A percentile compares a stretch with the other conserved stretches of the same genome.
Conservation (phyloP, 2,888 invertebrate genomes). For the Amphipyra berbera region DNA sequence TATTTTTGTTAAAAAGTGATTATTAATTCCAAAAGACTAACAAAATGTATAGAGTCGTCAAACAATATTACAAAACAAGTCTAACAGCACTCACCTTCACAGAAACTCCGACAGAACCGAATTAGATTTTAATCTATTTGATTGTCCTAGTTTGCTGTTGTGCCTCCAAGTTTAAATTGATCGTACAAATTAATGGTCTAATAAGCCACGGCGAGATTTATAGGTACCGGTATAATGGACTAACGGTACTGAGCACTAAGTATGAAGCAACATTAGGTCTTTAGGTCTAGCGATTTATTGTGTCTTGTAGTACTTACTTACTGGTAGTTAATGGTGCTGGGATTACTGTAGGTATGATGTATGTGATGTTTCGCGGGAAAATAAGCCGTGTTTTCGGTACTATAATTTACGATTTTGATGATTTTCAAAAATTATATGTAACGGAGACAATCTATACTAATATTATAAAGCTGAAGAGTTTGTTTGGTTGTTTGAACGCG, state of each 20-base stretch:
- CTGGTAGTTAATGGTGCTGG: conserved; percentile 4
- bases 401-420: too few relatives aligned
- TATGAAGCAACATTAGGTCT: conserved; percentile 30
- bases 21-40: too few relatives aligned
- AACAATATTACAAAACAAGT: too few relatives aligned
- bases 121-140: conserved; percentile 66
- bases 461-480: too few relatives aligned
- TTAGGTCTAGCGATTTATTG: conserved; percentile 37
- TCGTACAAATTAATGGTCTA: conserved; percentile 53
- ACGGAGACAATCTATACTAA: too few relatives aligned
- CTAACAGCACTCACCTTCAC: background rate
- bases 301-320: conserved; percentile 9
- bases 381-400: background rate
- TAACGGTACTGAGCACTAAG: conserved; percentile 13
- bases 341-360: conserved; percentile 8
- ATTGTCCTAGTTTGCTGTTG: conserved; percentile 54
- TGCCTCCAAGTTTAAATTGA: conserved; percentile 63
- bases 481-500: too few relatives aligned
- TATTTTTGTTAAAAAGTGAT: too few relatives aligned
- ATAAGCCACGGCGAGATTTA: conserved; percentile 52
- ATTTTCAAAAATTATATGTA: too few relatives aligned
- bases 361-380: background rate
- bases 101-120: conserved; percentile 41
- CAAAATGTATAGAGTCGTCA: too few relatives aligned
- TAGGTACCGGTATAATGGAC: conserved; percentile 20